Evolutionary conservation across 2,113 vertebrate genomes (phyloP), one percentile per base, ranked within the genome.

Genomic region (Arizona elegans): DNA sequence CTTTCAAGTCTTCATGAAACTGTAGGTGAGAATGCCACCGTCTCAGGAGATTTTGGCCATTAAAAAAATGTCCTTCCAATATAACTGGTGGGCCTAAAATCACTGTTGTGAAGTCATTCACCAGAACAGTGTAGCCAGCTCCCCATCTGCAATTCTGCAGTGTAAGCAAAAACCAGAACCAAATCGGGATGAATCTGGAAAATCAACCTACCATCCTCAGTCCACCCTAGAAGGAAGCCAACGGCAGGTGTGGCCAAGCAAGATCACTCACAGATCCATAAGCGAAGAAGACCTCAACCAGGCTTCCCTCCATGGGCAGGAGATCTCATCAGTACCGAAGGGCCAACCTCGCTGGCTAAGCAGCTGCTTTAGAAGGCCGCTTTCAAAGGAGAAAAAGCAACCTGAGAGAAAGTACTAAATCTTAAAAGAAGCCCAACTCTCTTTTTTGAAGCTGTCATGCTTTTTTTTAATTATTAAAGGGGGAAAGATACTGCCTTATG

Each of bases 401-500:
- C 15, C 55, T 0, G 0, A 90, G 55, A 92, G 12, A 13, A 75
- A 88, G 93, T 0, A 58, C 38, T 91, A 90, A 93, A 91, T 62
- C 94, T 91, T 94, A 93, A 92, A n/a, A 55, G 29, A 47, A 88
- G 12, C 52, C 70, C 52, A 70, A 52, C 3, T 19, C n/a, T 47
- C n/a, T 38, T 90, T 56, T 87, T 21, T 70, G 15, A 86, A 65
- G 47, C 92, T 13, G 19, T 90, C 54, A 38, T 59, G 54, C 55
- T 65, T 96, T 90, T 56, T 89, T 92, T 94, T 94, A 95, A 95
- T 90, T 90, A 90, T 90, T 87, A 53, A 93, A 86, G n/a, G 88
- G 29, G 85, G 54, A 29, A 7, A 87, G 95, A 93, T 11, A 47
- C 89, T 90, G 95, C 93, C 93, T 95, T 95, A 75, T 23, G 92